These are phyloP conservation scores for Desmodus rotundus DNA, from an alignment of 2,113 vertebrate genomes.

Conservation along the genomic window DNA sequence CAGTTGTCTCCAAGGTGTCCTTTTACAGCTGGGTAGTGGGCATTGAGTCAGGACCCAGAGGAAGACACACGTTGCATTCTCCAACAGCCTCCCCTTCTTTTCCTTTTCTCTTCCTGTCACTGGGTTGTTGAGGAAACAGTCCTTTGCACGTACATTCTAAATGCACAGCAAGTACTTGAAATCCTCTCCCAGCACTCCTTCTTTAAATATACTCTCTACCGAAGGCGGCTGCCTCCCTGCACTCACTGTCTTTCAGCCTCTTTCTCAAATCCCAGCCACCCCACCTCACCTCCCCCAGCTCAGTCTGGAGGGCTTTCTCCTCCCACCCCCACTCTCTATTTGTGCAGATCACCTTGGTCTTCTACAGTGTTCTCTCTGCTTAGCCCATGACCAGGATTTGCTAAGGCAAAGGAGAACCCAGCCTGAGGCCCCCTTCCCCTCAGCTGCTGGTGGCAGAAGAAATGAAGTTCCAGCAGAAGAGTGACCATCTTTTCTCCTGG, in stretches of 20 bases:
- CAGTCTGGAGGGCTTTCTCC: background rate
- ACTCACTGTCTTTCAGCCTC: background rate
- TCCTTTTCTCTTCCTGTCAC: background rate
- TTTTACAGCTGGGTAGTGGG: background rate
- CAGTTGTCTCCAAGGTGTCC: background rate
- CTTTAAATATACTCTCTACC: background rate
- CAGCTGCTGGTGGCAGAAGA: background rate
- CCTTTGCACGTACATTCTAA: background rate
- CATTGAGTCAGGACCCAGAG: background rate
- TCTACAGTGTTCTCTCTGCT: background rate
- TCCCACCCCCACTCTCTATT: accelerated
- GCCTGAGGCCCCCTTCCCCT: background rate
- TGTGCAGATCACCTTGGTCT: background rate
- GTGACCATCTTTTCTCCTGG: accelerated
- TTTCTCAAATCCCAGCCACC: background rate
- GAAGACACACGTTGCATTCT: background rate
- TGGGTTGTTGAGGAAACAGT: background rate
- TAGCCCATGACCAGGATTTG: background rate
- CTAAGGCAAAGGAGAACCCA: background rate
- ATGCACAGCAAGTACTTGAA: background rate
- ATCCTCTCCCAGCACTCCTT: background rate
- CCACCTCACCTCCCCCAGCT: too few species aligned
- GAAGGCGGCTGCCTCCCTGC: background rate
- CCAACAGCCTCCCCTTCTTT: too few species aligned
- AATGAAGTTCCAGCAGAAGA: accelerated